Evolutionary conservation across 2,113 vertebrate genomes (phyloP), one percentile per base, ranked within the genome.

Genomic region (Prinia subflava): DNA sequence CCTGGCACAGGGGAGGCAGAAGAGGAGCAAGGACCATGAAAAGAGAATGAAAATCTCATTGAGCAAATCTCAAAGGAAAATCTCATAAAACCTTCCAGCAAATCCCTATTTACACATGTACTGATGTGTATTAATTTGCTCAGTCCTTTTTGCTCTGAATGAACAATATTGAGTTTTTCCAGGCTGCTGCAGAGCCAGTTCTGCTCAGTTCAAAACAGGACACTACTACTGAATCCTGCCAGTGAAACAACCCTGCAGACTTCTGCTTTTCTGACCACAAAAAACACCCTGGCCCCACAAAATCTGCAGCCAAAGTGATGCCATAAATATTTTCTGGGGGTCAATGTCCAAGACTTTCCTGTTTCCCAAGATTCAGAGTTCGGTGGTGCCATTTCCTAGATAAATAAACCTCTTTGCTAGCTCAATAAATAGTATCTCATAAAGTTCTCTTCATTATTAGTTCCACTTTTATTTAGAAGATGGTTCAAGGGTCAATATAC

Each of bases 101-200:
- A 46, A 27, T 7, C 13, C 25, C 22, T 60, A 55, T 57, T 55
- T 23, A 15, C 14, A 6, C 12, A 1, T 1, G 6, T 12, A 7
- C 55, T 42, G 55, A 3, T 68, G 22, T 68, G 17, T 4, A 1
- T 27, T 11, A 2, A 17, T 4, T 37, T 2, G 4, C 3, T 14
- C 42, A 62, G 21, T 17, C 10, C 20, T 49, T 68, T 77, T 27
- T 33, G 52, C 53, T 44, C 20, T 7, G 53, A 21, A 62, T 28
- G 28, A 28, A 20, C 28, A 41, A 6, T 11, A 30, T 1, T 41
- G 37, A 18, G 2, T 77, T 86, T 37, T 76, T 83, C n/a, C 47
- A 50, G 57, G 35, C 39, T 86, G n/a, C 62, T 76, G 57, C 23
- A n/a, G 37, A 62, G 28, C 9, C 44, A 64, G 14, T 25, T 24